phyloP scores from a whole-genome alignment of 37 sponge, comb jelly and placozoan species.

The Mnemiopsis leidyi region DNA sequence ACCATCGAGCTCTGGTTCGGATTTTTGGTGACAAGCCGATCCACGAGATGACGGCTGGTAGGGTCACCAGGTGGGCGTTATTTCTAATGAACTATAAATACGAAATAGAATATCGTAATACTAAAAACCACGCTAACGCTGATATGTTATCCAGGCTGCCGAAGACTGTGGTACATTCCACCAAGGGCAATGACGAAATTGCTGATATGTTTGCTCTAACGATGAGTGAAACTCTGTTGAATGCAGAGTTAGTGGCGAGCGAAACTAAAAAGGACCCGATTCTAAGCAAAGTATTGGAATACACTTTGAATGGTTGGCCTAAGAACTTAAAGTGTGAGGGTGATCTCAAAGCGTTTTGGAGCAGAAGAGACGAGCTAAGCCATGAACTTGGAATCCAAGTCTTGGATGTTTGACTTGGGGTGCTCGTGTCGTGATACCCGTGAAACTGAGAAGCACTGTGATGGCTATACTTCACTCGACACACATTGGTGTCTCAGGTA shows the following conservation, averaged over 20 bases:
- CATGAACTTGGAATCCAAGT: too few relatives aligned
- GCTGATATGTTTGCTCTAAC: not conserved
- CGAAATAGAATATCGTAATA: conserved; percentile 70
- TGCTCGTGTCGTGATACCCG: conserved; percentile 5
- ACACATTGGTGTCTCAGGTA: conserved; percentile 17
- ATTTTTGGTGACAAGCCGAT: conserved; percentile 49
- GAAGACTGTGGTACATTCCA: not conserved
- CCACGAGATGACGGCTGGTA: conserved; percentile 26
- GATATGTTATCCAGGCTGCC: conserved; percentile 74
- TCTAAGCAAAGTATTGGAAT: conserved; percentile 65
- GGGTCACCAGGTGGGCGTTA: conserved; percentile 64
- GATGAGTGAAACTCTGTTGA: not conserved
- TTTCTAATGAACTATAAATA: conserved; percentile 68
- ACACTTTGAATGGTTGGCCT: conserved; percentile 68
- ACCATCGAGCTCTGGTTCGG: conserved; percentile 44
- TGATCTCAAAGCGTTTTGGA: not conserved
- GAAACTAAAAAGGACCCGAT: conserved; percentile 67
- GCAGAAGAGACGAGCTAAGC: not conserved
- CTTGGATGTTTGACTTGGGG: conserved; percentile 11
- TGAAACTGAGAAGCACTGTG: conserved; percentile 16
- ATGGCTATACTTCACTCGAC: not conserved
- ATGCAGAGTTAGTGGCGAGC: conserved; percentile 24
- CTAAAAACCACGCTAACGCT: conserved; percentile 68
- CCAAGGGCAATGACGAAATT: not conserved
- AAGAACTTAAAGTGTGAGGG: not conserved